Conservation (phyloP, 2,113 vertebrate species). For the Apistogramma diplotaenia region DNA sequence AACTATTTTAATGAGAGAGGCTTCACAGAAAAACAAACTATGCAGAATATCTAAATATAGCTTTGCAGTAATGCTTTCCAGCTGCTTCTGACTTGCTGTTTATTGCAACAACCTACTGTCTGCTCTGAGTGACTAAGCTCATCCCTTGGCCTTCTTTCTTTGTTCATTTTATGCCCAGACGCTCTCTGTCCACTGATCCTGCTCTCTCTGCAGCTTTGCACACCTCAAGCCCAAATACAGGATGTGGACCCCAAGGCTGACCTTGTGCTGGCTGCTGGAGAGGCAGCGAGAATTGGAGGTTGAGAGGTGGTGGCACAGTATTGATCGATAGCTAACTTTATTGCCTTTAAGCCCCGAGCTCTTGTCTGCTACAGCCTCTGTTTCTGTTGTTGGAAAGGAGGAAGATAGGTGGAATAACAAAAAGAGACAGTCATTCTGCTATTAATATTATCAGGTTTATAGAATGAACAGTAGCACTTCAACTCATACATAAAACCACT, state of each 20-base stretch:
- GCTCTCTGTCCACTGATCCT: not conserved
- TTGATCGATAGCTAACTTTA: constrained; percentile 47
- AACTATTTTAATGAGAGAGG: not conserved
- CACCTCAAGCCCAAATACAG: not conserved
- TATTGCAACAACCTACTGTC: constrained; percentile 6
- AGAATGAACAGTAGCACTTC: not conserved
- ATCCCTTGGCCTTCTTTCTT: constrained; percentile 35
- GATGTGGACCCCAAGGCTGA: constrained; percentile 29
- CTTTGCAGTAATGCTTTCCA: not conserved
- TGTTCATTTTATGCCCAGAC: constrained; percentile 51
- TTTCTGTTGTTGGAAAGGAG: not conserved
- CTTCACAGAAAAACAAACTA: not conserved
- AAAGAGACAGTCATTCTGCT: not conserved
- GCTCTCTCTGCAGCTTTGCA: not conserved
- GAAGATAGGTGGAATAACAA: not conserved
- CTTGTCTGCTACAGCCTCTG: not conserved
- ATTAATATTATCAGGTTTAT: not conserved
- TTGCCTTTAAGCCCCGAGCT: constrained; percentile 25
- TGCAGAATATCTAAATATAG: not conserved
- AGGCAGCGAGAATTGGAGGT: not conserved
- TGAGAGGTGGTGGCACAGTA: constrained; percentile 20
- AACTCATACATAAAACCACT: constrained; percentile 6
- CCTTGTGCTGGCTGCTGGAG: constrained; percentile 31
- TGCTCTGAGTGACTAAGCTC: constrained; percentile 38
- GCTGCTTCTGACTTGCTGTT: not conserved